Conservation (phyloP, 2,113 vertebrate genomes). For the Hyperoodon ampullatus region DNA sequence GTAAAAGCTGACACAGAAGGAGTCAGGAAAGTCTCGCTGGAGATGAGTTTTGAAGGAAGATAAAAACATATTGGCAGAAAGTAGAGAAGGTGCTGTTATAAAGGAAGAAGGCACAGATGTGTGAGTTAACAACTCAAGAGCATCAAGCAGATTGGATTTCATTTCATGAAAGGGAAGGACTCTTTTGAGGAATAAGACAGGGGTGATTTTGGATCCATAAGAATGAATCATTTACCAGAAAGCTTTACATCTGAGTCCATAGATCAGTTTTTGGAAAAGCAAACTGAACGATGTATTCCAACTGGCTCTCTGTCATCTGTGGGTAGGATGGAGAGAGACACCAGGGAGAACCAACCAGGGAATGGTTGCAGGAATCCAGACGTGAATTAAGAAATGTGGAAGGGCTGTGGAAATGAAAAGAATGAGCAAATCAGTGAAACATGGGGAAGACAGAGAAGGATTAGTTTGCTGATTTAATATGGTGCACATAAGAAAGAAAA, state of each 20-base stretch:
- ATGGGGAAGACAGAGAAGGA: background rate
- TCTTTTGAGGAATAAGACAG: background rate
- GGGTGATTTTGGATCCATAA: background rate
- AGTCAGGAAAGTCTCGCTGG: background rate
- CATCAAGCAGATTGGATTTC: background rate
- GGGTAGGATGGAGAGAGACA: background rate
- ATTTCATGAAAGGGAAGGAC: background rate
- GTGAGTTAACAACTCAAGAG: background rate
- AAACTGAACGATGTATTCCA: background rate
- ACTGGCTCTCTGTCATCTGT: background rate
- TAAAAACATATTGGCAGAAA: conserved; percentile 16
- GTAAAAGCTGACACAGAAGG: background rate
- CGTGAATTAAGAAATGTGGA: background rate
- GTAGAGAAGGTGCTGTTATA: background rate
- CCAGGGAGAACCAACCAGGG: background rate
- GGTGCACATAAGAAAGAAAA: background rate
- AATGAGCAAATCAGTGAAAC: background rate
- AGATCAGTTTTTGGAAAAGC: background rate
- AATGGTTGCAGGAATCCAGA: background rate
- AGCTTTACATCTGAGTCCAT: background rate
- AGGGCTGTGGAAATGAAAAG: background rate
- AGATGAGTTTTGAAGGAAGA: background rate
- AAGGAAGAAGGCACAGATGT: background rate
- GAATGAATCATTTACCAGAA: background rate
- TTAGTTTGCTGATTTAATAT: background rate